A percentile compares a stretch with the other conserved stretches of the same genome.
These are phyloP conservation scores for Lepetodrilus schrolli DNA, from an alignment of 2,888 invertebrate species.

Conservation along the genomic window DNA sequence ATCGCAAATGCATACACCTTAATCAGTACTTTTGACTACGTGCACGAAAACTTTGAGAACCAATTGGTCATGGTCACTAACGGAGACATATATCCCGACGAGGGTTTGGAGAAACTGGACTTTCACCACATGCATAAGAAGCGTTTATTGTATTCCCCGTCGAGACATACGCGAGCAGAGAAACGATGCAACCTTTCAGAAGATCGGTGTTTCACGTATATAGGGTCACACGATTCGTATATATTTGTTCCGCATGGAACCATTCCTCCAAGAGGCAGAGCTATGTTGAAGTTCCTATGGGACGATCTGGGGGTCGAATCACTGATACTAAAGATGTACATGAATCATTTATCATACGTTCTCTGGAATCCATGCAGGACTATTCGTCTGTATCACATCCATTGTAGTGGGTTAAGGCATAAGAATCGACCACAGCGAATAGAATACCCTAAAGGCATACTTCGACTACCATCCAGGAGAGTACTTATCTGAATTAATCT, in stretches of 20 bases:
- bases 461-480: no score
- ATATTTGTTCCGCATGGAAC: neutral
- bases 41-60: neutral
- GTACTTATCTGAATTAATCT: no score
- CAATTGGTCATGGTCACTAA: conserved; percentile 18
- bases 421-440: no score
- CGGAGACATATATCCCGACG: neutral
- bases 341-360: neutral
- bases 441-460: no score
- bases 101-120: neutral
- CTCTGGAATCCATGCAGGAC: neutral
- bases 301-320: neutral
- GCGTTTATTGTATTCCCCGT: neutral
- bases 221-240: conserved; percentile 5
- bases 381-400: neutral
- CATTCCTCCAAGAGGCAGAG: neutral
- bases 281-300: neutral
- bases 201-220: neutral
- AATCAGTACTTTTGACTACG: neutral
- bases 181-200: neutral
- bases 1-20: neutral
- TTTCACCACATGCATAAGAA: conserved; percentile 2
- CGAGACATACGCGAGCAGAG: neutral
- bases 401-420: neutral
- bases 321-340: neutral